These are phyloP conservation scores for Calephelis nemesis DNA, from an alignment of 1,140 invertebrate species.

Conservation along the genomic window DNA sequence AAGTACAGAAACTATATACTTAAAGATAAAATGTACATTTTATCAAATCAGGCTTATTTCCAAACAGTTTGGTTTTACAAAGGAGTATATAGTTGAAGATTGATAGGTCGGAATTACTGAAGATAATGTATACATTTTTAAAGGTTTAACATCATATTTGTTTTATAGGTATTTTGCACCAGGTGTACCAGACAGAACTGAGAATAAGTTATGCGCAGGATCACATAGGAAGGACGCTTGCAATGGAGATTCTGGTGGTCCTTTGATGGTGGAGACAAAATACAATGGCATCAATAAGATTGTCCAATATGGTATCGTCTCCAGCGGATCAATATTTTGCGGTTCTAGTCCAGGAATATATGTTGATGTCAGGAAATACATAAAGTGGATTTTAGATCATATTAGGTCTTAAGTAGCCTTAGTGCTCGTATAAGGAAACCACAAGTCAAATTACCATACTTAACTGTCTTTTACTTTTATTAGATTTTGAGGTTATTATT, in stretches of 20 bases:
- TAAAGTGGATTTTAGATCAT: slow-evolving; percentile 40
- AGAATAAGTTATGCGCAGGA: slow-evolving; percentile 36
- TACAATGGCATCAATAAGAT: slow-evolving; percentile 19
- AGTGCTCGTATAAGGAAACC: too few species aligned
- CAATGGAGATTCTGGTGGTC: slow-evolving; percentile 41
- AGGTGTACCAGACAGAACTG: slow-evolving; percentile 9
- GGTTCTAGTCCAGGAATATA: slow-evolving; percentile 34
- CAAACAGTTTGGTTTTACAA: too few species aligned
- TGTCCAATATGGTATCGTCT: slow-evolving; percentile 40
- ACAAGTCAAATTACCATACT: too few species aligned
- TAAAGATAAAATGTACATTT: too few species aligned
- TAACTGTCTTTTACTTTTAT: too few species aligned
- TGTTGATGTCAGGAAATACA: slow-evolving; percentile 36
- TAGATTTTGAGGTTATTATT: too few species aligned
- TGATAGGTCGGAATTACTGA: too few species aligned
- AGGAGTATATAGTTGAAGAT: too few species aligned
- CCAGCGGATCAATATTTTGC: slow-evolving; percentile 31
- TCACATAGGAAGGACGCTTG: slow-evolving; percentile 31
- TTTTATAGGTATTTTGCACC: slow-evolving; percentile 15
- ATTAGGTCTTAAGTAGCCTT: slow-evolving; percentile 19
- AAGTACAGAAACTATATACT: too few species aligned
- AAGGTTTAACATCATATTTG: too few species aligned
- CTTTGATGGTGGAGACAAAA: slow-evolving; percentile 31
- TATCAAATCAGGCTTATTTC: too few species aligned
- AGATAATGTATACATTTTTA: too few species aligned